Base-by-base conservation (phyloP, 92 coral and sea anemone genomes). In the Hydrozoanthus gracilis region DNA sequence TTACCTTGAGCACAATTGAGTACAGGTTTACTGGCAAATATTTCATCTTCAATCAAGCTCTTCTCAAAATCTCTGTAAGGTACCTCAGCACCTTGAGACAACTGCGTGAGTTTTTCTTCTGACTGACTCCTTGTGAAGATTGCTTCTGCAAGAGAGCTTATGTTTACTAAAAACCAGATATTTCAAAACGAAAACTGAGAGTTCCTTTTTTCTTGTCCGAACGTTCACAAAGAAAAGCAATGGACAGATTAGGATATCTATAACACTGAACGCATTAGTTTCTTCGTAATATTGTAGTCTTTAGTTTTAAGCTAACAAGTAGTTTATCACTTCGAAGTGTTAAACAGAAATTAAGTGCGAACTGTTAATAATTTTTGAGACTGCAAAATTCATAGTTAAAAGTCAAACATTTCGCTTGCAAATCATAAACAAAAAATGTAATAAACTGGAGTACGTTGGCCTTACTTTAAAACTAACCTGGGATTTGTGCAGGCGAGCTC, bases 1-100 rank as follows among this genome's bases (percentile, higher is more conserved):
- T 45, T 78, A 78, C 83, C 83, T 58, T 60, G 71, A 78, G 65
- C 71, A 44, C 83, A 2, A 2, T 78, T 60, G 52, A 78, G 45
- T 44, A 65, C 55, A 17, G 83, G 54, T 15, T 78, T 78, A 61
- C 61, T 56, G 58, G 55, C 7, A 13, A 78, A 78, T 56, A 14
- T 78, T 61, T 60, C 71, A 58, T 78, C 83, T 60, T 78, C 46
- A 3, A 60, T 61, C 71, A 49, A 60, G 55, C 44, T 61, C 51
- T 78, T 60, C 55, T 65, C 71, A 60, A 78, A 27, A 27, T 45
- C 8, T 17, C 14, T 15, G 13, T 39, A 51, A 61, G 71, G 12
- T 60, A 9, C 71, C 3, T 50, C 5, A 5, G 49, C 12, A 4
- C 3, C 44, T 48, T 46, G 35, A 18, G 67, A 15, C 35, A 49